Percentiles rank a stretch among this genome's conserved stretches.
These are phyloP conservation scores for Callionymus lyra DNA, from an alignment of 2,113 vertebrate species.

Conservation along the genomic window DNA sequence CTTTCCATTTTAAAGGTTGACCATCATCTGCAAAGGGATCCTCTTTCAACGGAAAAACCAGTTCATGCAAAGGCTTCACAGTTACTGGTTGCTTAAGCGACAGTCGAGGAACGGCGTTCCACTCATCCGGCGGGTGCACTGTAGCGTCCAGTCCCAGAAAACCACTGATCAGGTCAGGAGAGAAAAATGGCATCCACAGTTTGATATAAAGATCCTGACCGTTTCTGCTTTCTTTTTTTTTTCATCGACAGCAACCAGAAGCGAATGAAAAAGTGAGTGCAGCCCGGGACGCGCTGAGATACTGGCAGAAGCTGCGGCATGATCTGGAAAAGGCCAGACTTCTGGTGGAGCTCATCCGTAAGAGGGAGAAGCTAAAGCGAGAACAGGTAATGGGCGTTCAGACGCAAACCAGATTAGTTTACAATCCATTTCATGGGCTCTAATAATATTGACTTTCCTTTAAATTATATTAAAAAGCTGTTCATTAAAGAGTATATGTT, in stretches of 20 bases:
- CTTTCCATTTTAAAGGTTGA: conserved; percentile 69
- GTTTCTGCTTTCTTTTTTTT: neutral
- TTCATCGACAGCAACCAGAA: conserved; percentile 51
- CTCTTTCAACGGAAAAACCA: conserved; percentile 89
- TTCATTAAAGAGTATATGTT: too few species aligned
- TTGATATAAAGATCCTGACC: neutral
- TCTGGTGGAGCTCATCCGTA: conserved; percentile 93
- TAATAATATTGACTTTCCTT: too few species aligned
- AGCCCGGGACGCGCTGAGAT: conserved; percentile 87
- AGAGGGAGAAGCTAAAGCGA: conserved; percentile 93
- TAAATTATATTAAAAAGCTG: too few species aligned
- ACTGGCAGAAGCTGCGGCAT: conserved; percentile 96
- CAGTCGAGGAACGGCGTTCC: conserved; percentile 91
- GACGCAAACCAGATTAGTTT: too few species aligned
- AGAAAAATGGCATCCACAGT: neutral
- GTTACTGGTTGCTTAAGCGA: conserved; percentile 92
- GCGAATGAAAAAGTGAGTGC: conserved; percentile 89
- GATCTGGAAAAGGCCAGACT: conserved; percentile 89
- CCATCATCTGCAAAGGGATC: conserved; percentile 87
- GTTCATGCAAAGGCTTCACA: conserved; percentile 94
- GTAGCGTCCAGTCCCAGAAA: conserved; percentile 80
- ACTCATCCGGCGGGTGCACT: conserved; percentile 84
- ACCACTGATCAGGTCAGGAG: conserved; percentile 77
- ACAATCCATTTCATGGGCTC: too few species aligned
- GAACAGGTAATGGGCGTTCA: conserved; percentile 87